Base-by-base conservation (phyloP, 2,888 invertebrate genomes). In the Drosophila meridionalis region DNA sequence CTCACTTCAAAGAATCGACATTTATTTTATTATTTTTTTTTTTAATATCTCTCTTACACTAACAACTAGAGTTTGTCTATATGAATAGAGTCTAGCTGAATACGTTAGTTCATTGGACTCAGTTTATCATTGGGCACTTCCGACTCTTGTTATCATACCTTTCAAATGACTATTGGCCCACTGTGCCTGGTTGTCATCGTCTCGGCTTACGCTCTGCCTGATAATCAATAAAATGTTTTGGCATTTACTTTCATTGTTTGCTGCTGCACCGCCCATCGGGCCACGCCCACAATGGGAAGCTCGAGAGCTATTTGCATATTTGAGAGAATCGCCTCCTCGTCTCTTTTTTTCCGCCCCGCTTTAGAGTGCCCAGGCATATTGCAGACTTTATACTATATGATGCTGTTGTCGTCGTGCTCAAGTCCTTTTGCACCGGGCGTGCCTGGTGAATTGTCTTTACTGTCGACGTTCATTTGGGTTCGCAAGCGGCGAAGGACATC, bases 181-280 rank as follows among this genome's bases (percentile, higher is more conserved):
- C 82, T 74, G 85, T 87, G 61, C 57, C 11, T 28, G 53, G 26
- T 38, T 57, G 61, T 52, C 40, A 64, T 50, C 59, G 68, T 68
- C 65, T 73, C 69, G 71, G 75, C 72, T 82, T 71, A 60, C 72
- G 47, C 64, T 67, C 59, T 69, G 84, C 60, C 75, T 82, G 89
- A 87, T 87, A 87, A 87, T 87, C 87, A 87, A 87, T 87, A 87
- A 87, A 90, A 90, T 87, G 87, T 87, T 90, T 89, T 90, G 90
- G 87, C 89, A 88, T 90, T 88, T 86, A 86, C 84, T 90, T 89
- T 89, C 84, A 87, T 87, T 88, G 90, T 88, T 87, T 87, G 89
- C 82, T 83, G 79, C 82, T 86, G 87, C 82, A 83, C 80, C 84
- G 83, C 87, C 88, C 83, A 63, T 34, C 28, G 57, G 42, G 71